Evolutionary conservation across 1,140 invertebrate genomes (phyloP), one percentile per base, ranked within the genome.

Genomic region (Drosophila carrolli): DNA sequence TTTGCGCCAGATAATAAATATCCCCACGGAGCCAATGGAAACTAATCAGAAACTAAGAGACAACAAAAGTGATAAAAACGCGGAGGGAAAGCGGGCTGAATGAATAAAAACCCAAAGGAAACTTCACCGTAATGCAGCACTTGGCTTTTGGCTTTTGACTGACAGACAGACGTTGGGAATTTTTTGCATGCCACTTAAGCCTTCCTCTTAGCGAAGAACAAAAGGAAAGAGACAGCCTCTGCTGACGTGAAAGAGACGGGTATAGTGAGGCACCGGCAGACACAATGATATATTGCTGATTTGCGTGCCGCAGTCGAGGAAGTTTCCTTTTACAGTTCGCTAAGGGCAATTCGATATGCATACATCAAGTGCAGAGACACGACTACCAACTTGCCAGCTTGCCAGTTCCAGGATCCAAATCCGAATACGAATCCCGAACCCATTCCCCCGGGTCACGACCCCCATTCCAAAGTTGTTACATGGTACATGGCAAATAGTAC

Each of bases 211-310:
- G 51, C 51, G 4, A 57, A 23, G 37, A 68, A 75, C 57, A 77
- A 63, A 63, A 29, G 7, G 38, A 43, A 19, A 29, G 32, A 74
- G 48, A 60, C 53, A 37, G 60, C 37, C 13, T 35, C 56, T 55
- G 47, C 57, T 35, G 44, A 14, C 57, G 23, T 27, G 56, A 76
- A 60, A 63, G 63, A 56, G 71, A 59, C 1, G 14, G 27, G n/a
- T 10, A 19, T 11, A 59, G 55, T 58, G 79, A 11, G 44, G 38
- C 59, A 62, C 5, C 38, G 29, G 75, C 51, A 80, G 79, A 85
- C 78, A 79, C 66, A 90, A 90, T 90, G 86, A 89, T 89, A 89
- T 90, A 90, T 90, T 65, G 81, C 66, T 63, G 81, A 89, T 90
- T 89, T 90, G 85, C 85, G 85, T 89, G 81, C 61, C 70, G 44